Conservation (phyloP, 2,797 vertebrate genomes). For the Dallia pectoralis region DNA sequence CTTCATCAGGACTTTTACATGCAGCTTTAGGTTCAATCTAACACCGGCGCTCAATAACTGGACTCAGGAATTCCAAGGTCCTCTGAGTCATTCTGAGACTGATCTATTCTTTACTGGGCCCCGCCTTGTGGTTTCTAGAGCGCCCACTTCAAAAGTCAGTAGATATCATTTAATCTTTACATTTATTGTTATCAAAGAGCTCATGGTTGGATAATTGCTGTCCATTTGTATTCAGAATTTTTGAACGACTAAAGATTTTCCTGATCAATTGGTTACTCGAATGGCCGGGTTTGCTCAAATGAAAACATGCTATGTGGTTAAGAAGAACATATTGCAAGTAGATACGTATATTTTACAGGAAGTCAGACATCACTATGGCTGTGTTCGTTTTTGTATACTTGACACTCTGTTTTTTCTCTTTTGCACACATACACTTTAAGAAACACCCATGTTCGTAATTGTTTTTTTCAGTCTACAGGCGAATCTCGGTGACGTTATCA, state of each 20-base stretch:
- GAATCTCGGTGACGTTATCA: no score
- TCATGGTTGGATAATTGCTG: constrained; percentile 3
- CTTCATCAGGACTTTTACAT: neutral
- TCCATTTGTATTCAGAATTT: neutral
- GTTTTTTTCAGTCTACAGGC: no score
- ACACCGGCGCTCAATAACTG: neutral
- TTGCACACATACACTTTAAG: neutral
- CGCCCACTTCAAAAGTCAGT: neutral
- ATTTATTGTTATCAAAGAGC: neutral
- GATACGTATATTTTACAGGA: neutral
- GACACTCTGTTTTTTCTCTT: no score
- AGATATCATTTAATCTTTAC: neutral
- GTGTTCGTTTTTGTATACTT: neutral
- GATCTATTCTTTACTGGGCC: neutral
- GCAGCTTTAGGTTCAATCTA: neutral
- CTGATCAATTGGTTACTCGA: neutral
- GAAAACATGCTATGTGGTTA: no score
- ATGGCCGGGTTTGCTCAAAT: neutral
- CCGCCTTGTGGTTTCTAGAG: neutral
- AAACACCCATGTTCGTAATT: no score
- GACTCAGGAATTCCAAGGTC: neutral
- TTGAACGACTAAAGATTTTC: neutral
- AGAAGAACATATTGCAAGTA: neutral
- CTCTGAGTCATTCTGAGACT: neutral
- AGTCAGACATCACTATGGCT: neutral